Conservation (phyloP, 2,888 invertebrate genomes). For the Limnephilus marmoratus region DNA sequence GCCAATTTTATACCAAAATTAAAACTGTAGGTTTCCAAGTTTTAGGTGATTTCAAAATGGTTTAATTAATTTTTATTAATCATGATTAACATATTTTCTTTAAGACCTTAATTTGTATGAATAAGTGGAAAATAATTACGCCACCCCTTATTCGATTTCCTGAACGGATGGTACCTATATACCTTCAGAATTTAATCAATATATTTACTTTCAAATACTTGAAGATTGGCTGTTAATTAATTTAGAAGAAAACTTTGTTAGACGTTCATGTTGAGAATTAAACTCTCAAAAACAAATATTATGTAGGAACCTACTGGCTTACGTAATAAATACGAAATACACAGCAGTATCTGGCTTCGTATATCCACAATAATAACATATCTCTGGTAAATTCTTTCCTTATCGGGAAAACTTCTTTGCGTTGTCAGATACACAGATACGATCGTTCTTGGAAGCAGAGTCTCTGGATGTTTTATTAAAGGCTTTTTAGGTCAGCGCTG, state of each 20-base stretch:
- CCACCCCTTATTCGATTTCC: not conserved
- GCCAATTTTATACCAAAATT: not conserved
- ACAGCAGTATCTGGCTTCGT: not conserved
- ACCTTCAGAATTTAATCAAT: not conserved
- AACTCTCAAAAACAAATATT: not conserved
- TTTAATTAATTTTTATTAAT: not conserved
- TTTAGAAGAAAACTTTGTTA: not conserved
- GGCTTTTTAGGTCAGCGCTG: not conserved
- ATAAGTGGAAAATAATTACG: not conserved
- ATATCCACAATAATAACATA: not conserved
- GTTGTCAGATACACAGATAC: not conserved
- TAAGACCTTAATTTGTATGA: not conserved
- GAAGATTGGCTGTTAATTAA: not conserved
- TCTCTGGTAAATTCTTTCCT: not conserved
- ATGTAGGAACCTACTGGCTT: not conserved
- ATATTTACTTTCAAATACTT: not conserved
- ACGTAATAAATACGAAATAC: not conserved
- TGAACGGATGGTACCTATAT: not conserved
- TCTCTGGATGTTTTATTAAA: constrained; percentile 2
- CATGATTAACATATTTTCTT: not conserved
- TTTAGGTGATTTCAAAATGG: not conserved
- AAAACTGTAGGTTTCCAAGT: not conserved
- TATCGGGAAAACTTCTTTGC: not conserved
- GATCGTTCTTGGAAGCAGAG: not conserved
- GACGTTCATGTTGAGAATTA: not conserved